Conservation (phyloP, 2,797 vertebrate species). For the Anguilla obscura region DNA sequence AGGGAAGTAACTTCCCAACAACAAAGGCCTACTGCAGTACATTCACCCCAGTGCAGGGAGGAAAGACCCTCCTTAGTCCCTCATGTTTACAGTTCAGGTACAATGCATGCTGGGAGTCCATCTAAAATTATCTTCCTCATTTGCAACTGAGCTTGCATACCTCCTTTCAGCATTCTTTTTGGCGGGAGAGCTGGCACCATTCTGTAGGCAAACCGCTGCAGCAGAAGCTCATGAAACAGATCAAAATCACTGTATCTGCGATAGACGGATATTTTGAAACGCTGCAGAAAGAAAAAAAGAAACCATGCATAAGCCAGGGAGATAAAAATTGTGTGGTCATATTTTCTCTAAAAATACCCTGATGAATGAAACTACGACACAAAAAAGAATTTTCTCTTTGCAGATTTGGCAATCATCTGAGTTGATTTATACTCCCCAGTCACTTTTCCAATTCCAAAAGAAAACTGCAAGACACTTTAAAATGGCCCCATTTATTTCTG, state of each 20-base stretch:
- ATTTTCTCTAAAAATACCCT: constrained; percentile 1
- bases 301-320: neutral
- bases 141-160: constrained; percentile 59
- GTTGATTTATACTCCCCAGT: neutral
- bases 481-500: neutral
- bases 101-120: neutral
- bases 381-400: neutral
- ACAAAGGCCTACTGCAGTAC: neutral
- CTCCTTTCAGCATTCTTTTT: constrained; percentile 92
- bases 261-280: constrained; percentile 87
- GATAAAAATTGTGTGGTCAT: neutral
- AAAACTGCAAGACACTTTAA: neutral
- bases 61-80: neutral
- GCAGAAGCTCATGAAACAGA: constrained; percentile 90
- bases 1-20: too few relatives aligned
- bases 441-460: neutral
- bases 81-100: neutral
- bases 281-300: constrained; percentile 60
- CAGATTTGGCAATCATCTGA: neutral
- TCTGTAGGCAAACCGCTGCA: constrained; percentile 91
- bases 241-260: constrained; percentile 94
- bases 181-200: constrained; percentile 92
- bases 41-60: neutral
- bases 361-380: neutral
- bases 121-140: neutral